A percentile compares a stretch with the other conserved stretches of the same genome.
Evolutionary conservation across 2,113 vertebrate species (phyloP).

Genomic region (Prinia subflava): DNA sequence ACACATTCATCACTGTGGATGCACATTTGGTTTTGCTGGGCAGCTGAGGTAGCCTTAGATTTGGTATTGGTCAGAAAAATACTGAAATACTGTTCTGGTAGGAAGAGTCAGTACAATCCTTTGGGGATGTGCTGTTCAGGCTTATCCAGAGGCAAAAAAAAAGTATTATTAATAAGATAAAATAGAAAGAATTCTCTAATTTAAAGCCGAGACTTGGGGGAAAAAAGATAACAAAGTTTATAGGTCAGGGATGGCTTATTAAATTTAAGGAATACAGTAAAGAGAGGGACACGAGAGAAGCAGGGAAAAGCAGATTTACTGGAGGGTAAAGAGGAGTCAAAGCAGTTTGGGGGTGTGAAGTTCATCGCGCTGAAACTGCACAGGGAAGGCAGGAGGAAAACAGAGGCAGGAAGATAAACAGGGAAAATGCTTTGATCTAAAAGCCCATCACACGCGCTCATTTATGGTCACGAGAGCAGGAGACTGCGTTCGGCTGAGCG

Average conservation of each 20-base stretch:
- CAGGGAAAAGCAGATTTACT: background rate
- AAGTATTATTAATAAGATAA: no score
- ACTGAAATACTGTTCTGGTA: background rate
- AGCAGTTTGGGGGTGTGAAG: background rate
- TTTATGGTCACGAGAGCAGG: background rate
- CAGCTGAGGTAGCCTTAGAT: background rate
- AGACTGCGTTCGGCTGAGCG: background rate
- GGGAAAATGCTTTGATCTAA: background rate
- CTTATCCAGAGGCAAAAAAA: background rate
- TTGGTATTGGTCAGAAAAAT: background rate
- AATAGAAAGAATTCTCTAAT: no score
- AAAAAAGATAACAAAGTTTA: background rate
- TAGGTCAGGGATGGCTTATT: background rate
- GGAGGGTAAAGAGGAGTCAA: background rate
- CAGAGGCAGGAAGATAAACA: background rate
- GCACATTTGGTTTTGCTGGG: fast-evolving
- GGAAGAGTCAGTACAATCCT: background rate
- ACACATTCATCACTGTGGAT: fast-evolving
- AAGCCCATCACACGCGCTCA: background rate
- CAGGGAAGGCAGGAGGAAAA: background rate
- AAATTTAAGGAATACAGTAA: background rate
- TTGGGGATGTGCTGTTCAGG: no score
- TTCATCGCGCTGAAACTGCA: background rate
- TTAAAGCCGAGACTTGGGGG: background rate
- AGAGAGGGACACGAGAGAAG: background rate